phyloP scores from a whole-genome alignment of 2,113 vertebrate genomes.

The Mormyrus iriodes region DNA sequence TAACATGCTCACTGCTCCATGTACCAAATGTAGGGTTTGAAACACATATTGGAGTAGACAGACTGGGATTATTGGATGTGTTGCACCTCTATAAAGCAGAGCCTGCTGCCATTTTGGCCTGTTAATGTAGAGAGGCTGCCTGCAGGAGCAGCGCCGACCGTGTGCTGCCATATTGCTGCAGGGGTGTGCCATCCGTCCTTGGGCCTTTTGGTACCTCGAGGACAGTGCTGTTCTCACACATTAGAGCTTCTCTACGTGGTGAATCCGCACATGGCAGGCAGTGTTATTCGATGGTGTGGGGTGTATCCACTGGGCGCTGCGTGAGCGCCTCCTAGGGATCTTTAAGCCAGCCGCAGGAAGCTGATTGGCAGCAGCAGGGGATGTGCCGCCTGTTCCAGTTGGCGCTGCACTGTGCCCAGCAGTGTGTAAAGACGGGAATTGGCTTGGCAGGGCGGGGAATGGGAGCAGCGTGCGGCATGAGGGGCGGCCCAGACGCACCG shows the following conservation, averaged over 20 bases:
- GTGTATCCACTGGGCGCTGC: neutral
- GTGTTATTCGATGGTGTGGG: neutral
- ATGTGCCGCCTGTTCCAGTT: neutral
- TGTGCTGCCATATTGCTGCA: neutral
- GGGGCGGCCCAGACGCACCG: neutral
- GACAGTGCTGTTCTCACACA: neutral
- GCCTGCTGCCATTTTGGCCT: neutral
- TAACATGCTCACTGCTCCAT: neutral
- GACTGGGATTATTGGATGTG: neutral
- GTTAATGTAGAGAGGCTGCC: neutral
- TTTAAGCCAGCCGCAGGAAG: neutral
- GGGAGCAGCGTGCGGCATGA: neutral
- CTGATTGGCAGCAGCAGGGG: conserved; percentile 5
- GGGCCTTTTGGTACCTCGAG: neutral
- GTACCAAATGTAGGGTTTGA: neutral
- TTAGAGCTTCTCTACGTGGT: neutral
- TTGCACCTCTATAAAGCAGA: neutral
- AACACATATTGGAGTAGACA: neutral
- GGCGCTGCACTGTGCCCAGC: neutral
- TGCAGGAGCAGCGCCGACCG: neutral
- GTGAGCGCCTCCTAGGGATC: conserved; percentile 8
- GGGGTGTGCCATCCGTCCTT: neutral
- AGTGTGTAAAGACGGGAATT: conserved; percentile 11
- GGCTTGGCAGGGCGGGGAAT: neutral
- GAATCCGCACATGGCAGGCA: neutral